These are phyloP conservation scores for Macaca nemestrina DNA, from an alignment of 2,113 vertebrate species.

Conservation along the genomic window DNA sequence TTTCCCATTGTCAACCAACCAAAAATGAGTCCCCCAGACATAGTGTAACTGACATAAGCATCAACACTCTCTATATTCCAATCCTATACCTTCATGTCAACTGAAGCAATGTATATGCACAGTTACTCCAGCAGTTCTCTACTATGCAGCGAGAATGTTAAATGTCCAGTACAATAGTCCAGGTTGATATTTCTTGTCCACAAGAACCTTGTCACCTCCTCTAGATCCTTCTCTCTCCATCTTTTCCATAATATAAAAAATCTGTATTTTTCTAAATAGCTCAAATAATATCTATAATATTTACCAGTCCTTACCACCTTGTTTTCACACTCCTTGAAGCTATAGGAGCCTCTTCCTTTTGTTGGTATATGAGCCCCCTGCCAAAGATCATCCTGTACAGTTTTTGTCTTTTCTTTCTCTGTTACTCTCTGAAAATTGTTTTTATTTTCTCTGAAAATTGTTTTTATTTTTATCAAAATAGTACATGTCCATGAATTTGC, in stretches of 20 bases:
- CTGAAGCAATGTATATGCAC: neutral
- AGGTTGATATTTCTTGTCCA: neutral
- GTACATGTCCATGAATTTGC: neutral
- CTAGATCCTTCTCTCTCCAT: neutral
- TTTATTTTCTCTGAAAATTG: neutral
- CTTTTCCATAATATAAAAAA: neutral
- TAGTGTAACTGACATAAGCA: neutral
- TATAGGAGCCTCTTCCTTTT: neutral
- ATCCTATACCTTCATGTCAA: neutral
- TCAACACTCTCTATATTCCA: neutral
- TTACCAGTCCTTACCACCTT: neutral
- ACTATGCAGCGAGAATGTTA: neutral
- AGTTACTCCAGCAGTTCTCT: neutral
- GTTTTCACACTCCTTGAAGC: neutral
- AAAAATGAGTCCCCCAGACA: neutral
- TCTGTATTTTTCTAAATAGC: neutral
- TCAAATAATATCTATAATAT: neutral
- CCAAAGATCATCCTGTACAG: neutral
- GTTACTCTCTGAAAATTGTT: neutral
- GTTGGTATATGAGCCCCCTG: neutral
- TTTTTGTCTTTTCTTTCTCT: neutral
- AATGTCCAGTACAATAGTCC: neutral
- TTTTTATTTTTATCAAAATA: neutral
- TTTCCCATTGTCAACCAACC: neutral
- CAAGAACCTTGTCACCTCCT: neutral